These are phyloP conservation scores for Pecten maximus DNA, from an alignment of 2,888 invertebrate species.

Conservation along the genomic window DNA sequence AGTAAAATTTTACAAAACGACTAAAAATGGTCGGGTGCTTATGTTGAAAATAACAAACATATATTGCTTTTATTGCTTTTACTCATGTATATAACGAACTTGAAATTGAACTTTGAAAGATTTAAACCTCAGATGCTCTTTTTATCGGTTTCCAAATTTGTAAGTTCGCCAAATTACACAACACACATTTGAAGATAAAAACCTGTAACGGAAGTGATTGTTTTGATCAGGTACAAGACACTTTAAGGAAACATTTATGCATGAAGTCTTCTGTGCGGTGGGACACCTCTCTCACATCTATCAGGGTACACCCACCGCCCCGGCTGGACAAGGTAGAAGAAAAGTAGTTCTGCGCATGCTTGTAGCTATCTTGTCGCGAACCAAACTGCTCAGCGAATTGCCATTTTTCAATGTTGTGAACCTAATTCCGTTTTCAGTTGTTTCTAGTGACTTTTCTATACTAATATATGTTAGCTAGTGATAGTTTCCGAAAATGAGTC, in stretches of 20 bases:
- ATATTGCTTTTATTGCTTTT: too few species aligned
- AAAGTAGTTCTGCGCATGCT: slow-evolving; percentile 28
- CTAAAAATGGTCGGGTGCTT: too few species aligned
- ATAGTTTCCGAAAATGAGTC: not conserved
- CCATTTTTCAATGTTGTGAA: not conserved
- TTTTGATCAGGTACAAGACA: slow-evolving; percentile 60
- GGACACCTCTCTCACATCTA: slow-evolving; percentile 60
- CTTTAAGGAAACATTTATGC: slow-evolving; percentile 62
- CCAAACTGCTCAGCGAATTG: not conserved
- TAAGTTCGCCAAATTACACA: too few species aligned
- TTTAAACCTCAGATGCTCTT: too few species aligned
- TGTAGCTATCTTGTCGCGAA: slow-evolving; percentile 20
- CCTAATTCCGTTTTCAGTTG: not conserved
- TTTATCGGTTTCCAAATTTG: too few species aligned
- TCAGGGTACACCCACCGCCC: slow-evolving; percentile 59
- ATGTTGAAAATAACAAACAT: too few species aligned
- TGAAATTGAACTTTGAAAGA: too few species aligned
- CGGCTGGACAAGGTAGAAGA: slow-evolving; percentile 43
- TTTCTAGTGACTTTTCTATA: not conserved
- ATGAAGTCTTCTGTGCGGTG: slow-evolving; percentile 53
- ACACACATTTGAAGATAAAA: too few species aligned
- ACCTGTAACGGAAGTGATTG: not conserved
- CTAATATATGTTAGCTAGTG: slow-evolving; percentile 1
- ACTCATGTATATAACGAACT: too few species aligned
- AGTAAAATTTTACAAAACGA: too few species aligned